A percentile compares a stretch with the other conserved stretches of the same genome.
Evolutionary conservation across 2,113 vertebrate genomes (phyloP).

Genomic region (Anthoscopus minutus): DNA sequence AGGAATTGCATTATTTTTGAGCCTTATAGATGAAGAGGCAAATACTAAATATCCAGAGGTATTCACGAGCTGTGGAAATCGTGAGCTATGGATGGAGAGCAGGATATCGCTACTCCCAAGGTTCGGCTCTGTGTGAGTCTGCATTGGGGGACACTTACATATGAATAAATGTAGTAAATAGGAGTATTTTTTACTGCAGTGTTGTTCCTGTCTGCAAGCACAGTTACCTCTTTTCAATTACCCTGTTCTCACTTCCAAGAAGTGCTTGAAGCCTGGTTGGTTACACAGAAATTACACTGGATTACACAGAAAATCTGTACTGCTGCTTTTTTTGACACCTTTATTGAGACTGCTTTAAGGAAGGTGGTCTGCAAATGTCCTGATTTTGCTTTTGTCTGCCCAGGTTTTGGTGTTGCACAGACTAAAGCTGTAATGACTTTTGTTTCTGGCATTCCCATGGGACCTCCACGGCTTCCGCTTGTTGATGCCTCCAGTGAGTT

Average conservation of each 20-base stretch:
- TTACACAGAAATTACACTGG: too few species aligned
- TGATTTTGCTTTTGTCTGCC: not conserved
- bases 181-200: not conserved
- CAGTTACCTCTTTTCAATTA: not conserved
- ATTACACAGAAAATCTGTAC: not conserved
- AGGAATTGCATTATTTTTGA: not conserved
- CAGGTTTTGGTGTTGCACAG: conserved; percentile 88
- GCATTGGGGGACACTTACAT: not conserved
- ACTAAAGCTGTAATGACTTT: conserved; percentile 88
- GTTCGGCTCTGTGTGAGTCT: not conserved
- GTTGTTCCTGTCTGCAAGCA: not conserved
- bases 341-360: not conserved
- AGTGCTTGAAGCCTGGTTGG: not conserved
- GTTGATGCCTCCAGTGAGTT: conserved; percentile 59
- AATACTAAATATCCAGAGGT: not conserved
- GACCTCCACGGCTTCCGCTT: conserved; percentile 88
- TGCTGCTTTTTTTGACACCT: not conserved
- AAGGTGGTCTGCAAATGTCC: not conserved
- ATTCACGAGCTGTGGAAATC: too few species aligned
- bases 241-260: not conserved
- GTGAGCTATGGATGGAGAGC: not conserved
- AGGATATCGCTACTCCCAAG: not conserved
- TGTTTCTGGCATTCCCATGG: conserved; percentile 85
- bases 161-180: not conserved
- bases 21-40: not conserved